A percentile compares a stretch with the other conserved stretches of the same genome.
phyloP scores from a whole-genome alignment of 2,113 vertebrate genomes.

The Solenodon paradoxus region DNA sequence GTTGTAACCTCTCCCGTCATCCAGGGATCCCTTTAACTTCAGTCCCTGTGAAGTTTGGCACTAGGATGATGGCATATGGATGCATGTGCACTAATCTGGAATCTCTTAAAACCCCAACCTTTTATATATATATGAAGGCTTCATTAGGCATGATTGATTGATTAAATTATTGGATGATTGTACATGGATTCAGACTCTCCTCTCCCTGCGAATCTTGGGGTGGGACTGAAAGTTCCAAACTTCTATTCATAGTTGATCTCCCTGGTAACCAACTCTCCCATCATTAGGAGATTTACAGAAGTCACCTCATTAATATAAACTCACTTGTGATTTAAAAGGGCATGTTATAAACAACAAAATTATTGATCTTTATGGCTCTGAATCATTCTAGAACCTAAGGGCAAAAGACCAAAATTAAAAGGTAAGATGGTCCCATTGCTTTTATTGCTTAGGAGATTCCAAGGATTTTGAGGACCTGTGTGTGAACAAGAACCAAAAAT shows the following conservation, averaged over 20 bases:
- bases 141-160: background rate
- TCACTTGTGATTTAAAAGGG: background rate
- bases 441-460: background rate
- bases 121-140: background rate
- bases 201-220: background rate
- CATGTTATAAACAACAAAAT: background rate
- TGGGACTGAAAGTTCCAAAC: background rate
- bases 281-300: background rate
- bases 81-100: background rate
- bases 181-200: background rate
- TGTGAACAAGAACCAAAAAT: background rate
- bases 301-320: background rate
- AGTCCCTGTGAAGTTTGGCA: background rate
- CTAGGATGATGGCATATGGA: background rate
- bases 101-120: background rate
- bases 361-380: background rate
- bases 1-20: background rate
- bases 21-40: background rate
- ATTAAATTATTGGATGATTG: background rate
- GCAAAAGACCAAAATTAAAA: background rate
- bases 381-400: background rate
- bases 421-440: background rate
- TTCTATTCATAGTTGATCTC: background rate
- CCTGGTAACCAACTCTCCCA: background rate
- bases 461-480: background rate